Conservation (phyloP, 2,888 invertebrate species). For the Spilarctia lutea region DNA sequence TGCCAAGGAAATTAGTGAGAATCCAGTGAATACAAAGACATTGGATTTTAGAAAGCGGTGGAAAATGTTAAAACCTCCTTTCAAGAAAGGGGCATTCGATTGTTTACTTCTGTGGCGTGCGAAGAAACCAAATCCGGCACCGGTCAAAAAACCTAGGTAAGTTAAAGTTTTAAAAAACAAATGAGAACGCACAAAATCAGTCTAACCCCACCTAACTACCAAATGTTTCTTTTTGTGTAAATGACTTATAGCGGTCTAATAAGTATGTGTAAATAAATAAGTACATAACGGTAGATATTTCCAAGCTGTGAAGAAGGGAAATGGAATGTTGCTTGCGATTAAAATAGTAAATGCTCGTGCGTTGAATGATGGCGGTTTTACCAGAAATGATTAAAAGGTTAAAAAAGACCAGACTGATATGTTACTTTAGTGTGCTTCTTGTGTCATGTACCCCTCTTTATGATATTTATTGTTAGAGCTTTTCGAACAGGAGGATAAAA, state of each 20-base stretch:
- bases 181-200: neutral
- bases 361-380: neutral
- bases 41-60: slow-evolving; percentile 73
- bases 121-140: slow-evolving; percentile 65
- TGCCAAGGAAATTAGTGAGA: slow-evolving; percentile 54
- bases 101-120: slow-evolving; percentile 80
- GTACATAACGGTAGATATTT: neutral
- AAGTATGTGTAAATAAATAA: no score
- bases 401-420: neutral
- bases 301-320: neutral
- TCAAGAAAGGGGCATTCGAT: slow-evolving; percentile 78
- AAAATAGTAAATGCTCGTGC: neutral
- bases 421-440: neutral
- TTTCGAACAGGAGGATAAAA: neutral
- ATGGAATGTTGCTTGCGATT: neutral
- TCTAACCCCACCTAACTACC: neutral
- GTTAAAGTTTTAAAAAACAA: slow-evolving; percentile 44
- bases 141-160: slow-evolving; percentile 68
- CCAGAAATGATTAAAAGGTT: neutral
- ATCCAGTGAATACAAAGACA: slow-evolving; percentile 65
- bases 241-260: neutral
- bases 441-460: neutral
- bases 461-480: neutral
- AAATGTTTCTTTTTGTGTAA: neutral
- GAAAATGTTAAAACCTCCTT: slow-evolving; percentile 74